Evolutionary conservation across 64 coral and sea anemone genomes (phyloP).

Genomic region (Montipora capricornis): DNA sequence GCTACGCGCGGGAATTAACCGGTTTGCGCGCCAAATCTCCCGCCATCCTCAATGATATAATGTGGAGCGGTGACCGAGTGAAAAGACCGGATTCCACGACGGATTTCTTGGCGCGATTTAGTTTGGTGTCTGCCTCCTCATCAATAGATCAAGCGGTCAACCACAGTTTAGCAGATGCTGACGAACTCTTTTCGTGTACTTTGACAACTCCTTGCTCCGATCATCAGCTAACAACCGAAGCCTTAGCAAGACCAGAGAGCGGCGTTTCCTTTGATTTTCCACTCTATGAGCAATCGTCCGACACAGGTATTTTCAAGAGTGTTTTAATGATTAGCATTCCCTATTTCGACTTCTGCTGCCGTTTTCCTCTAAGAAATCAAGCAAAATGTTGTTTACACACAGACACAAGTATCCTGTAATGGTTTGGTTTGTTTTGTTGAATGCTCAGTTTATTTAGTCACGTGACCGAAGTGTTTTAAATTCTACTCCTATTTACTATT

Average conservation of each 20-base stretch:
- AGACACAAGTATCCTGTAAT: neutral
- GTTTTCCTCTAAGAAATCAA: neutral
- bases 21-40: slow-evolving; percentile 31
- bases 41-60: slow-evolving; percentile 72
- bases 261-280: slow-evolving; percentile 1
- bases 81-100: slow-evolving; percentile 71
- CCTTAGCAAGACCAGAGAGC: slow-evolving; percentile 3
- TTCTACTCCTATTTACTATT: neutral
- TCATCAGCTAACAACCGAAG: neutral
- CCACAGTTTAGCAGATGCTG: slow-evolving; percentile 43
- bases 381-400: neutral
- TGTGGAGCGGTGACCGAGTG: slow-evolving; percentile 63
- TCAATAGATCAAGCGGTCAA: slow-evolving; percentile 40
- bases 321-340: too few relatives aligned
- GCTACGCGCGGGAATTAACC: slow-evolving; percentile 20
- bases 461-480: neutral
- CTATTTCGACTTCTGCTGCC: too few relatives aligned
- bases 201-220: neutral
- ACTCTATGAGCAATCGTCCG: neutral
- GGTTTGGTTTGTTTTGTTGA: slow-evolving; percentile 18
- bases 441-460: neutral
- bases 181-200: slow-evolving; percentile 56
- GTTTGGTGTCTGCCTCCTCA: slow-evolving; percentile 20
- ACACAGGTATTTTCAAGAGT: slow-evolving; percentile 7
- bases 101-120: slow-evolving; percentile 56